phyloP scores from a whole-genome alignment of 2,113 vertebrate genomes.

The Herpailurus yagouaroundi region DNA sequence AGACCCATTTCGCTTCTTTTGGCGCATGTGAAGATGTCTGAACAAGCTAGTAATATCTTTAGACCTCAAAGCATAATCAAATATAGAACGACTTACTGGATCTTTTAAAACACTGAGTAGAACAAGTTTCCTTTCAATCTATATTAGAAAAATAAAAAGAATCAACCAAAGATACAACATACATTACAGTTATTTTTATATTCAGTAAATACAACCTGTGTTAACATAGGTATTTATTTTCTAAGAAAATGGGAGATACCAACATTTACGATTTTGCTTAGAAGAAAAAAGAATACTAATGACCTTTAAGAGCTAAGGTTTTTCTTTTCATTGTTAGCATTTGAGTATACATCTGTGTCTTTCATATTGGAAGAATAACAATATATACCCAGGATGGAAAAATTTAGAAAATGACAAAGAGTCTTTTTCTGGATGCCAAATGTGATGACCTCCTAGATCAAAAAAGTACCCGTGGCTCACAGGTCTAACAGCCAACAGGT shows the following conservation, averaged over 20 bases:
- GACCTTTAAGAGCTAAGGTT: not conserved
- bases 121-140: conserved; percentile 98
- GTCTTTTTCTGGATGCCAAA: not conserved
- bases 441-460: not conserved
- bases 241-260: not conserved
- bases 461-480: not conserved
- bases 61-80: conserved; percentile 96
- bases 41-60: conserved; percentile 97
- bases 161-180: not conserved
- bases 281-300: not conserved
- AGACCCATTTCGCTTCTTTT: conserved; percentile 93
- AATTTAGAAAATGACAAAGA: not conserved
- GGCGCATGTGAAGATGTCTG: conserved; percentile 94
- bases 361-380: not conserved
- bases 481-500: not conserved
- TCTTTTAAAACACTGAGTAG: conserved; percentile 97
- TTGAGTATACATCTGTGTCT: not conserved
- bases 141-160: conserved; percentile 69
- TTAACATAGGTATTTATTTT: not conserved
- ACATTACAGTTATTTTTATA: not conserved
- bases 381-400: not conserved
- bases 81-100: conserved; percentile 97
- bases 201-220: not conserved
- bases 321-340: not conserved
- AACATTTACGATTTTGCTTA: not conserved